Evolutionary conservation across 1,140 invertebrate species (phyloP), one percentile per base, ranked within the genome.

Genomic region (Yoshiicerus persimilis): DNA sequence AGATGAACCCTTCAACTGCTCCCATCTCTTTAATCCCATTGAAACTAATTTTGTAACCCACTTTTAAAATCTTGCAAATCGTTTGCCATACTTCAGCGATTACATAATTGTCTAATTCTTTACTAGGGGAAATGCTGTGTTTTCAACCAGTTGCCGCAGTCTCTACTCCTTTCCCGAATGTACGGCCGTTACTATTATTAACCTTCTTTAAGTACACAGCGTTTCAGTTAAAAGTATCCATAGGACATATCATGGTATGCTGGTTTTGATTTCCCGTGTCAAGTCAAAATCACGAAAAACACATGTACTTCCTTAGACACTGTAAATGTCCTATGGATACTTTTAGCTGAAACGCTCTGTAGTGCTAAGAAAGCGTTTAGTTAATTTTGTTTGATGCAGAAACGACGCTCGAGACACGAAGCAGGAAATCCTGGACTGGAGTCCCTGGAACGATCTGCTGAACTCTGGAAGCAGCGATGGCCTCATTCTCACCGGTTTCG

Each of bases 1-100:
- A 56, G 88, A 84, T 56, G 66, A 87, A 66, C 9, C 20, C 20
- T 16, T 36, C 4, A 93, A 94, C 16, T 97, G 96, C 90, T 93
- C 94, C 1, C 93, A 95, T 23, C 92, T 96, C 30, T 96, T 97
- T 91, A 96, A 95, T 91, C 94, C 95, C 0, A 94, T 95, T 13
- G 92, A 96, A 64, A 96, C 96, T 0, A 96, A 97, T 88, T 96
- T 96, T 91, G 96, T 96, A 11, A 70, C 11, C 11, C 11, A 41
- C 13, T 41, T 41, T n/a, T n/a, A n/a, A 41, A 41, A 8, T 41
- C 39, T 41, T 13, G 13, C 13, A 6, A 41, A 13, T 41, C 39
- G 47, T 66, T 30, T 11, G 39, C 13, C 39, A 41, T 41, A 27
- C 20, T 20, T 62, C 56, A 62, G 16, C 1, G 6, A 41, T 13